Conservation (phyloP, 1,140 invertebrate species). For the Drosophila nebulosa region DNA sequence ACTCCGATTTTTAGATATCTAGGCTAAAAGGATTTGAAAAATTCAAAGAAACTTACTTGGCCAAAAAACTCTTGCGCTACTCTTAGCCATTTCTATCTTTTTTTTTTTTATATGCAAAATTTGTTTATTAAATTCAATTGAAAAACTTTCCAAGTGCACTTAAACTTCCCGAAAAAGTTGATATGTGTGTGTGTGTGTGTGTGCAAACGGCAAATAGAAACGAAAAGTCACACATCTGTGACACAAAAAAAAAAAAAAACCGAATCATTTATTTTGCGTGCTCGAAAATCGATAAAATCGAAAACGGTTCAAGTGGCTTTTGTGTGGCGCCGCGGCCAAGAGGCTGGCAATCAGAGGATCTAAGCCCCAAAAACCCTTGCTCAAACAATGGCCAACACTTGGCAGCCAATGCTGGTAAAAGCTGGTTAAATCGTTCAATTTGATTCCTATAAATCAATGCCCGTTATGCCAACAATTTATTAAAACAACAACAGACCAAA, state of each 20-base stretch:
- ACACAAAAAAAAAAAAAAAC: not conserved
- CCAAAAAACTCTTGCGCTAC: not conserved
- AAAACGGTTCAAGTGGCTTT: not conserved
- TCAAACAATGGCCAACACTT: conserved; percentile 12
- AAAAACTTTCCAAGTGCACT: not conserved
- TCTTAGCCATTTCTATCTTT: not conserved
- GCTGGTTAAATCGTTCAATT: conserved; percentile 16
- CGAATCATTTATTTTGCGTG: conserved; percentile 1
- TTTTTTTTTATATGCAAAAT: not conserved
- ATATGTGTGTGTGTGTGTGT: too few species aligned
- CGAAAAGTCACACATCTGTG: not conserved
- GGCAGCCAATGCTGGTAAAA: conserved; percentile 25
- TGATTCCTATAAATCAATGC: conserved; percentile 71
- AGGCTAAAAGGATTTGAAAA: too few species aligned
- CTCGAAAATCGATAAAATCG: not conserved
- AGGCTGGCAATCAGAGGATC: not conserved
- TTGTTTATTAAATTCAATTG: not conserved
- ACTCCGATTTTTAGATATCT: too few species aligned
- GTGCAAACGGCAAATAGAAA: not conserved
- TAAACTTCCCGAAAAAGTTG: not conserved
- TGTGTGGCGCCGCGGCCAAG: not conserved
- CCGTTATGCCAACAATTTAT: conserved; percentile 67
- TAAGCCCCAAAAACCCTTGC: not conserved
- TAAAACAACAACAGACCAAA: conserved; percentile 43
- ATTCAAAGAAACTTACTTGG: too few species aligned